phyloP scores from a whole-genome alignment of 1,140 invertebrate species.

The Popillia japonica region DNA sequence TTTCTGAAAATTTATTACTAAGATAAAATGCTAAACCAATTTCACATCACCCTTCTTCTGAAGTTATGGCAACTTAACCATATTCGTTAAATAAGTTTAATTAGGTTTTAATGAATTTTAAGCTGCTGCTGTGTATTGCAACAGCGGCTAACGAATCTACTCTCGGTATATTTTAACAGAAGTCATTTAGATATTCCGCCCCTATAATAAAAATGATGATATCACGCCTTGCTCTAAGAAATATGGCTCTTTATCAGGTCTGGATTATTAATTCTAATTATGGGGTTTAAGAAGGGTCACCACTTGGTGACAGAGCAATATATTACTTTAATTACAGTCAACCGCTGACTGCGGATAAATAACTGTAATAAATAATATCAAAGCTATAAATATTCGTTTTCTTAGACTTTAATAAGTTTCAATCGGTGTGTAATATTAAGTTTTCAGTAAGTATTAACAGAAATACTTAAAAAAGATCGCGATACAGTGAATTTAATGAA shows the following conservation, averaged over 20 bases:
- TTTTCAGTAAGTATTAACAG: no score
- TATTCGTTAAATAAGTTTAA: conserved; percentile 5
- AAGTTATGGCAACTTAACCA: background rate
- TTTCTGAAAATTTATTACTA: background rate
- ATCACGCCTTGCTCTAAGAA: background rate
- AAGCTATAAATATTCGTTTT: background rate
- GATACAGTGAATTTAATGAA: no score
- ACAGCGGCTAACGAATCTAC: background rate
- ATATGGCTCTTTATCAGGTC: conserved; percentile 21
- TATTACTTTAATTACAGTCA: background rate
- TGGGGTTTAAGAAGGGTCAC: background rate
- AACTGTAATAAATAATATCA: background rate
- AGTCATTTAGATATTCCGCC: conserved; percentile 25
- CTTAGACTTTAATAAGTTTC: background rate
- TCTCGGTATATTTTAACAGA: background rate
- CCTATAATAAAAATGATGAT: conserved; percentile 35
- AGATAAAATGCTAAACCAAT: background rate
- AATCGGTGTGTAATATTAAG: no score
- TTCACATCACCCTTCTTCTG: background rate
- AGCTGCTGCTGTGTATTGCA: background rate
- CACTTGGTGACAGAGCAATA: conserved; percentile 22
- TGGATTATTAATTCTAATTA: conserved; percentile 32
- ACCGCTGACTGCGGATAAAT: conserved; percentile 9
- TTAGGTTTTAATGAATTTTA: conserved; percentile 22
- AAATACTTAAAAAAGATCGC: no score